Evolutionary conservation across 2,113 vertebrate genomes (phyloP), one percentile per base, ranked within the genome.

Genomic region (Python bivittatus): DNA sequence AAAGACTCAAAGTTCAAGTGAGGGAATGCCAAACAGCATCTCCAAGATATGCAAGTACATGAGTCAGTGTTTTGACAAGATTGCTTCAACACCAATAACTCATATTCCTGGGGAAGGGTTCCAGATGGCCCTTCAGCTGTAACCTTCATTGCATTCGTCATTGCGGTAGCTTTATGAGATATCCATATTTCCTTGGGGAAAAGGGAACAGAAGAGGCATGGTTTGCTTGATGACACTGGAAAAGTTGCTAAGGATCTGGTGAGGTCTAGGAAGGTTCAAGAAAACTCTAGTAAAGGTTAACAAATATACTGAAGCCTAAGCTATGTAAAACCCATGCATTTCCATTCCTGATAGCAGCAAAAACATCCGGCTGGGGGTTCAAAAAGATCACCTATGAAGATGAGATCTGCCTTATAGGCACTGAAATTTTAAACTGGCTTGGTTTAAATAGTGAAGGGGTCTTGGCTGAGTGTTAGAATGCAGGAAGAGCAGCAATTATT

Each of bases 1-100:
- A 95, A 90, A 95, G 96, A 96, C 89, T 86, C 92, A 91, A 91
- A 94, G 87, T 96, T 96, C 95, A 95, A 91, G 88, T 93, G 84
- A 96, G 94, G 95, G 96, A 95, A 97, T 94, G 94, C 94, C 93
- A 95, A 92, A 54, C 9, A 48, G 53, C 72, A 92, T 94, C 91
- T 84, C 83, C 92, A 83, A 93, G 92, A 94, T 95, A 95, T 92
- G 92, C 92, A 94, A 97, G 92, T 91, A 92, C 42, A 64, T 95
- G 90, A 94, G 85, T 86, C 85, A 61, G 88, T 93, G 95, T 96
- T 96, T 96, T 96, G 94, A 94, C 88, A 96, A 86, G 87, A 85
- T 57, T 94, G 88, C 85, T 95, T 90, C 53, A 64, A 25, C 1
- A n/a, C 60, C 60, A 87, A 53, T 38, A 27, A 54, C 60, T 86